Conservation (phyloP, 2,888 invertebrate species). For the Dascillus cervinus region DNA sequence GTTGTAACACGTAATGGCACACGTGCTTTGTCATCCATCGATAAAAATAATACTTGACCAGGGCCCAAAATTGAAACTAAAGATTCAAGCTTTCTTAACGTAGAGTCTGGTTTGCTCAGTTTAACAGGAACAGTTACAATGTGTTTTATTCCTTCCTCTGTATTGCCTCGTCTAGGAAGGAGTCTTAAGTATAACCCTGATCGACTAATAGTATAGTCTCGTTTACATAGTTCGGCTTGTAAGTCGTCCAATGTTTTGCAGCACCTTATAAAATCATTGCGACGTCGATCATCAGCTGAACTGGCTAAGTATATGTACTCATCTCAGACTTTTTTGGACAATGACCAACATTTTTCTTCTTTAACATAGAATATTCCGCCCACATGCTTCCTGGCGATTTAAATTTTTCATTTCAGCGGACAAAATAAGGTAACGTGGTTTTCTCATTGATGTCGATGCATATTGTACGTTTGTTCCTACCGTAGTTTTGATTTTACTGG, state of each 20-base stretch:
- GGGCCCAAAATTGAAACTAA: constrained; percentile 9
- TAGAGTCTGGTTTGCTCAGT: constrained; percentile 14
- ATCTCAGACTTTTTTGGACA: no score
- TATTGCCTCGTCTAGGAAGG: neutral
- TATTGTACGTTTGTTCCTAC: no score
- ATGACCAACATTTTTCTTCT: constrained; percentile 20
- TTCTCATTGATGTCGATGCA: no score
- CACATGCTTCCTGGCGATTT: constrained; percentile 13
- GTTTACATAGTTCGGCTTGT: constrained; percentile 9
- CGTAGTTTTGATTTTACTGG: no score
- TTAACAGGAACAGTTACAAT: constrained; percentile 27
- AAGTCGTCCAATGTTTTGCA: constrained; percentile 15
- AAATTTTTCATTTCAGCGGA: constrained; percentile 9
- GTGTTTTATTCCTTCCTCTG: constrained; percentile 9
- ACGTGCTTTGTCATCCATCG: constrained; percentile 32
- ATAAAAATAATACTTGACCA: constrained; percentile 19
- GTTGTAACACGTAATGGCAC: constrained; percentile 35
- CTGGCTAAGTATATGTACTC: no score
- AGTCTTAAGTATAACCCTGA: neutral
- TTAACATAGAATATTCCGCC: constrained; percentile 13
- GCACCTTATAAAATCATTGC: constrained; percentile 18
- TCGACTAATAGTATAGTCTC: no score
- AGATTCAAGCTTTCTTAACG: constrained; percentile 2
- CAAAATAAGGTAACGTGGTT: constrained; percentile 12
- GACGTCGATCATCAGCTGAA: constrained; percentile 17